These are phyloP conservation scores for Botia almorhae DNA, from an alignment of 2,797 vertebrate species.

Conservation along the genomic window DNA sequence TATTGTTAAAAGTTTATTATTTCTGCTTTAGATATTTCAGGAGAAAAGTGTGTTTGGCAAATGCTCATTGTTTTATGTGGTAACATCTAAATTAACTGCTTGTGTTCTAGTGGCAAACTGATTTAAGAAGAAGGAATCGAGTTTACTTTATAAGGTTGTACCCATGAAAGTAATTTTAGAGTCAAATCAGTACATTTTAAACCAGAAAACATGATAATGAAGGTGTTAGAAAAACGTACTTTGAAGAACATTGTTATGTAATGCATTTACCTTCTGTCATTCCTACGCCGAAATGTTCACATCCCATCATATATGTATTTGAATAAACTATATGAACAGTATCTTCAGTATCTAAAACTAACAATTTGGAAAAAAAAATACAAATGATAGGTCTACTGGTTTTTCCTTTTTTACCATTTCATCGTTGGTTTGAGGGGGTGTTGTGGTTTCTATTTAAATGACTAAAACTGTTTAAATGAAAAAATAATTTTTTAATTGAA, in stretches of 20 bases:
- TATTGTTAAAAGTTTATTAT: constrained; percentile 27
- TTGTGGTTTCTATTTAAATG: no score
- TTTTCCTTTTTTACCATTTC: no score
- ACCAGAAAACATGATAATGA: background rate
- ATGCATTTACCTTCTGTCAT: background rate
- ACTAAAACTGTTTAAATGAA: no score
- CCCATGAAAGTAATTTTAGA: background rate
- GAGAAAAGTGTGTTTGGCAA: background rate
- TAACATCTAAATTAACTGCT: background rate
- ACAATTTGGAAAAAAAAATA: no score
- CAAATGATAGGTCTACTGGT: no score
- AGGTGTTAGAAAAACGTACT: background rate
- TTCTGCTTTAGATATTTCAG: constrained; percentile 1
- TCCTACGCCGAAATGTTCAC: background rate
- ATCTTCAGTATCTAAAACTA: no score
- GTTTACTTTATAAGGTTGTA: background rate
- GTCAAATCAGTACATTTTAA: background rate
- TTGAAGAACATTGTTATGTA: background rate
- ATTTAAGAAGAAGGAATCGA: background rate
- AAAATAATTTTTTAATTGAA: no score
- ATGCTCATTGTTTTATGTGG: background rate
- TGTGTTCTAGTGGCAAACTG: background rate
- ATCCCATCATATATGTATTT: background rate
- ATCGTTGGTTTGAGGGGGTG: no score
- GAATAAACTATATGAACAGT: no score